phyloP scores from a whole-genome alignment of 2,113 vertebrate genomes.

The Cyprinus carpio region DNA sequence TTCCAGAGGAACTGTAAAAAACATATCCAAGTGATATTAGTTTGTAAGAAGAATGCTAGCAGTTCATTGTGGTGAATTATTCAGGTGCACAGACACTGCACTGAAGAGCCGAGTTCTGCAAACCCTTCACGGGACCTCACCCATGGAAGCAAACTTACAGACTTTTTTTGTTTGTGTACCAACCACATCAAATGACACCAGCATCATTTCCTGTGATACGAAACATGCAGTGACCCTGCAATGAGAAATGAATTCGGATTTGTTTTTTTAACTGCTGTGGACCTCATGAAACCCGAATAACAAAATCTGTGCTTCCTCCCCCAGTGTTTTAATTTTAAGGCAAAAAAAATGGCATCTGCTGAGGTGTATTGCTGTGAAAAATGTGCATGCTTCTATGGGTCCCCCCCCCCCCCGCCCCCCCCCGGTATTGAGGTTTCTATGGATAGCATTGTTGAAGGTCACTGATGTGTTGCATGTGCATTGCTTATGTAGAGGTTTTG shows the following conservation, averaged over 20 bases:
- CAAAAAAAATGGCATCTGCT: neutral
- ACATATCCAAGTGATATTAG: neutral
- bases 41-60: neutral
- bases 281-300: conserved; percentile 5
- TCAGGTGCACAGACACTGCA: neutral
- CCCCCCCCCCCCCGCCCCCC: too few relatives aligned
- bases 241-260: neutral
- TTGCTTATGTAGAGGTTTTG: neutral
- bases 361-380: neutral
- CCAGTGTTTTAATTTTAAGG: conserved; percentile 10
- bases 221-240: neutral
- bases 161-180: neutral
- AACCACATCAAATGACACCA: neutral
- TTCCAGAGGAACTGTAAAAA: conserved; percentile 18
- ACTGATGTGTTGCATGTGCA: neutral
- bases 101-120: neutral
- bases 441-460: neutral
- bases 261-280: conserved; percentile 6
- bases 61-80: neutral
- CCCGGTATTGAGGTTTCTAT: neutral
- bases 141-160: neutral
- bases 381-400: neutral
- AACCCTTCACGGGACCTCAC: too few relatives aligned
- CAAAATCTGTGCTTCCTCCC: neutral
- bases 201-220: neutral